Conservation (phyloP, 2,888 invertebrate genomes). For the Ophioninae sp. region DNA sequence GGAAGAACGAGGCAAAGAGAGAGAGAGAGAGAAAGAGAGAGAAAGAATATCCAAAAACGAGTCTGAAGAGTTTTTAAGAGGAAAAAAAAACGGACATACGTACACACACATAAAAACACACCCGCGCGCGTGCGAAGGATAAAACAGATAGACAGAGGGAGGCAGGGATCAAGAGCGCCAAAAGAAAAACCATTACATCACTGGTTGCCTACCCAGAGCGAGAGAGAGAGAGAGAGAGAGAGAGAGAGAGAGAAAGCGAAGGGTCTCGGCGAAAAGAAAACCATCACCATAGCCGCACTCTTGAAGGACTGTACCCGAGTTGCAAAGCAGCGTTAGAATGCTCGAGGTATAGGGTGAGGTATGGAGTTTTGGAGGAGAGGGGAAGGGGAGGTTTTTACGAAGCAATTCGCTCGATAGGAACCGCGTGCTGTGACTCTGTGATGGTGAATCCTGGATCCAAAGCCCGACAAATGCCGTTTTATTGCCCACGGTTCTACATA, state of each 20-base stretch:
- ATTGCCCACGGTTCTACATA: conserved; percentile 29
- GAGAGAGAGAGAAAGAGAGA: not conserved
- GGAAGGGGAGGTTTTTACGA: conserved; percentile 20
- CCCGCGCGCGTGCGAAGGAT: conserved; percentile 4
- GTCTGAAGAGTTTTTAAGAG: conserved; percentile 23
- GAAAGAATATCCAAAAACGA: conserved; percentile 31
- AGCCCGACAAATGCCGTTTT: conserved; percentile 38
- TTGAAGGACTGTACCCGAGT: conserved; percentile 55
- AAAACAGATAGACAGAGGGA: not conserved
- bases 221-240: too few relatives aligned
- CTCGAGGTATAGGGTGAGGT: conserved; percentile 11
- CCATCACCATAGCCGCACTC: conserved; percentile 46
- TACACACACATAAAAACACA: conserved; percentile 20
- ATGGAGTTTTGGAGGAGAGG: conserved; percentile 1
- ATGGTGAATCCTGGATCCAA: conserved; percentile 57
- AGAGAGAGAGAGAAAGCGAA: not conserved
- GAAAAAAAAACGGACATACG: conserved; percentile 16
- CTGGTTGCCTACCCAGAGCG: conserved; percentile 48
- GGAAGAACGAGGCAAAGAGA: conserved; percentile 1
- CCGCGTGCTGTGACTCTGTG: conserved; percentile 65
- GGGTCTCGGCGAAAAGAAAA: conserved; percentile 32
- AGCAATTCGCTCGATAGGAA: conserved; percentile 30
- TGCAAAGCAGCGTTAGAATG: conserved; percentile 50
- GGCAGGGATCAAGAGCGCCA: not conserved
- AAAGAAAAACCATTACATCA: not conserved